A percentile compares a stretch with the other conserved stretches of the same genome.
These are phyloP conservation scores for Helarctos malayanus DNA, from an alignment of 2,797 vertebrate species.

Conservation along the genomic window DNA sequence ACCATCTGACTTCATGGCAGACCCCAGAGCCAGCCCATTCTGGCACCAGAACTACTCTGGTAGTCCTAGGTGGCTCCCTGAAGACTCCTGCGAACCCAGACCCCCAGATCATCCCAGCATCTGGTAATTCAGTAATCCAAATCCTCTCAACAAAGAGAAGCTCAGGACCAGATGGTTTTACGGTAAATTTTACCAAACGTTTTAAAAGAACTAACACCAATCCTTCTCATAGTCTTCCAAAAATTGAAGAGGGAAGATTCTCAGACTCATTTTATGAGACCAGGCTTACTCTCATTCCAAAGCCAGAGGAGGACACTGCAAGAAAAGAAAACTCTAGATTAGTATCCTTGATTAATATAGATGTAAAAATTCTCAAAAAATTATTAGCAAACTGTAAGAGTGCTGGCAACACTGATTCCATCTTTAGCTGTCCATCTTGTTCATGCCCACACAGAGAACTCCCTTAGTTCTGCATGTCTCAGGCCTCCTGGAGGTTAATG, in stretches of 20 bases:
- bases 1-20: neutral
- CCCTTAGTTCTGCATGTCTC: neutral
- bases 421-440: neutral
- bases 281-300: neutral
- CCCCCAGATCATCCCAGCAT: neutral
- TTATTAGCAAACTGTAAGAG: neutral
- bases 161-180: neutral
- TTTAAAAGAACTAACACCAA: neutral
- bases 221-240: neutral
- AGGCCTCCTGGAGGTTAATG: neutral
- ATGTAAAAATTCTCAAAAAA: neutral
- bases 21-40: neutral
- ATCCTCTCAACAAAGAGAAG: slow-evolving; percentile 3
- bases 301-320: neutral
- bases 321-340: neutral
- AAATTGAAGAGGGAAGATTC: neutral
- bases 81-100: neutral
- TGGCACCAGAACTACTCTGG: neutral
- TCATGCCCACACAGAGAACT: neutral
- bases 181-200: neutral
- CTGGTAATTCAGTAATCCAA: neutral
- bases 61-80: neutral
- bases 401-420: neutral
- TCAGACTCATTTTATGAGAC: neutral
- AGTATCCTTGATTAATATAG: neutral